Percentiles rank a stretch among this genome's conserved stretches.
phyloP scores from a whole-genome alignment of 2,797 vertebrate species.

The Urosaurus nigricauda region DNA sequence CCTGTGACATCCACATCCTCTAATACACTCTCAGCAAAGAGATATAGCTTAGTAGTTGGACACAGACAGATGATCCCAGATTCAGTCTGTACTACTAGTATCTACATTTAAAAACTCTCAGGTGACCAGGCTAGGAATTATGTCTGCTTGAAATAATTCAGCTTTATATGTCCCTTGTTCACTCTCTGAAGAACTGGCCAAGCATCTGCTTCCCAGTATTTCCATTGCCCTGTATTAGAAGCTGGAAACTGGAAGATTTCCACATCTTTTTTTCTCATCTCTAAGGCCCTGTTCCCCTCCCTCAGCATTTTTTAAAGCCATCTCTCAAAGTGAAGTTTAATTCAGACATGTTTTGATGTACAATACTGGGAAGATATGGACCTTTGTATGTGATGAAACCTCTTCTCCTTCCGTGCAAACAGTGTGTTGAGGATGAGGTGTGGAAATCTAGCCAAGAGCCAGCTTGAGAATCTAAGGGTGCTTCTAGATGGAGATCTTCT shows the following conservation, averaged over 20 bases:
- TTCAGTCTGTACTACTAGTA: neutral
- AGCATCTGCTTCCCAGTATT: constrained; percentile 9
- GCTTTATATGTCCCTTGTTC: neutral
- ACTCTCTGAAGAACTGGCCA: constrained; percentile 1
- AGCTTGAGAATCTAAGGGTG: neutral
- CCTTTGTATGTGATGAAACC: neutral
- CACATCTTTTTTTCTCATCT: neutral
- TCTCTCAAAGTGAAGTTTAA: neutral
- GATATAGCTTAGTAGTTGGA: neutral
- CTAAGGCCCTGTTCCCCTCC: neutral
- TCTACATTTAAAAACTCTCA: neutral
- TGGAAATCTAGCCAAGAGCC: neutral
- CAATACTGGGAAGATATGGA: neutral
- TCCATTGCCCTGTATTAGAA: neutral
- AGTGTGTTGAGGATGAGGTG: neutral
- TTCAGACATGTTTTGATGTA: neutral
- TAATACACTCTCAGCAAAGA: neutral
- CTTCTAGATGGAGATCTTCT: neutral
- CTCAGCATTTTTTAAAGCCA: neutral
- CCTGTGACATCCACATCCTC: too few species aligned
- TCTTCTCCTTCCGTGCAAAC: neutral
- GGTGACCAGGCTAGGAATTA: neutral
- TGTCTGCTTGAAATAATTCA: neutral
- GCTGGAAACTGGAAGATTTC: constrained; percentile 2
- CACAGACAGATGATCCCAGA: neutral